A percentile compares a stretch with the other conserved stretches of the same genome.
These are phyloP conservation scores for Nowickia ferox DNA, from an alignment of 2,888 invertebrate species.

Conservation along the genomic window DNA sequence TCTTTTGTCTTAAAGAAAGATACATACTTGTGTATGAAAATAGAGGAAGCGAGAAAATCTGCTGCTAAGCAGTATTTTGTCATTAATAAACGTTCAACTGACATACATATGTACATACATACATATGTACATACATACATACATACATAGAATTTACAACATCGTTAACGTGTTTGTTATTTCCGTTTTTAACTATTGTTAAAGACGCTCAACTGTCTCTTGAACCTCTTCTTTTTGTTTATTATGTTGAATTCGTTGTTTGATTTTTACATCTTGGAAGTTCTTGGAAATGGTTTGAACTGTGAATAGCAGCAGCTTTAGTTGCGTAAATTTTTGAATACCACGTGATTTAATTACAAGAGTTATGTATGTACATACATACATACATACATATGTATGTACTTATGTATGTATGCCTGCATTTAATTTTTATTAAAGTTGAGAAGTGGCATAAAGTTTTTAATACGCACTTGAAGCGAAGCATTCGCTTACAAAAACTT, in stretches of 20 bases:
- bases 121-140: background rate
- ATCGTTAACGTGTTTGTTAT: constrained; percentile 29
- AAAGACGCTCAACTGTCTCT: constrained; percentile 25
- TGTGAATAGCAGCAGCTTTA: background rate
- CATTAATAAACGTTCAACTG: constrained; percentile 6
- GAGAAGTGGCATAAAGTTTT: background rate
- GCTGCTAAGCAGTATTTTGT: constrained; percentile 14
- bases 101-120: background rate
- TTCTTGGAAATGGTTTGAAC: constrained; percentile 45
- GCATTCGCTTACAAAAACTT: background rate
- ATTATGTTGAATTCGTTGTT: background rate
- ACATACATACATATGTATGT: too few relatives aligned
- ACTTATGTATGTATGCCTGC: too few relatives aligned
- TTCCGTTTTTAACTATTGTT: constrained; percentile 41
- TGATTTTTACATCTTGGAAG: constrained; percentile 18
- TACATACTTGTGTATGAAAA: background rate
- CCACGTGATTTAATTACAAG: constrained; percentile 25
- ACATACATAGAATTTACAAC: constrained; percentile 23
- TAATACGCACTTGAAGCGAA: background rate
- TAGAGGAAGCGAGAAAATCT: constrained; percentile 11
- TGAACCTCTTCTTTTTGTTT: background rate
- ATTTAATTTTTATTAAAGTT: background rate
- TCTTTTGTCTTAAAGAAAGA: constrained; percentile 1
- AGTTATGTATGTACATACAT: background rate
- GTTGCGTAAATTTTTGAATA: constrained; percentile 6